phyloP scores from a whole-genome alignment of 2,888 invertebrate genomes.

The Timema podura region DNA sequence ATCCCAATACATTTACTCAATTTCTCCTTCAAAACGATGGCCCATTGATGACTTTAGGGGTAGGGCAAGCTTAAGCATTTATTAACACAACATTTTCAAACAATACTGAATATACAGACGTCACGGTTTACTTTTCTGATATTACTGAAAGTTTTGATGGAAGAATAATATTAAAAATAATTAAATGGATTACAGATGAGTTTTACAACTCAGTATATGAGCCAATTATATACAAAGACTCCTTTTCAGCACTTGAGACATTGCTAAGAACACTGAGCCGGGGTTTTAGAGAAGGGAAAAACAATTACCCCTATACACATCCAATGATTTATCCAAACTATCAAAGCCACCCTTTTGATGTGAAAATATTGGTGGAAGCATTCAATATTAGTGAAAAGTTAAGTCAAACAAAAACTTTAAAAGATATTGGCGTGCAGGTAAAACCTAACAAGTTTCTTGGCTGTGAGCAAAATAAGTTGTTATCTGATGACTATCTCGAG shows the following conservation, averaged over 20 bases:
- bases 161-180: slow-evolving; percentile 30
- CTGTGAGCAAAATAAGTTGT: slow-evolving; percentile 4
- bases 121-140: slow-evolving; percentile 30
- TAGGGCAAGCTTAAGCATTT: slow-evolving; percentile 26
- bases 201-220: slow-evolving; percentile 20
- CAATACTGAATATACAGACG: slow-evolving; percentile 25
- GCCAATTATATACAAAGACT: slow-evolving; percentile 23
- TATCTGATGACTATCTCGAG: slow-evolving; percentile 18
- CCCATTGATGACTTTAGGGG: slow-evolving; percentile 22
- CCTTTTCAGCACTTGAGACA: slow-evolving; percentile 25
- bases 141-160: slow-evolving; percentile 38
- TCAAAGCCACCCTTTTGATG: slow-evolving; percentile 21
- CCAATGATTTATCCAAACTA: slow-evolving; percentile 24
- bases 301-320: slow-evolving; percentile 11
- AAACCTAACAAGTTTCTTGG: slow-evolving; percentile 20
- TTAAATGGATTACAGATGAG: slow-evolving; percentile 30
- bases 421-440: slow-evolving; percentile 19
- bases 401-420: slow-evolving; percentile 20
- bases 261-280: slow-evolving; percentile 45
- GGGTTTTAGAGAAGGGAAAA: slow-evolving; percentile 44
- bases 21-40: slow-evolving; percentile 19
- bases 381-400: slow-evolving; percentile 17
- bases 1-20: neutral
- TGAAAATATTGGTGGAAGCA: slow-evolving; percentile 24
- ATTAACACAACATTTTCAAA: slow-evolving; percentile 23